A percentile compares a stretch with the other conserved stretches of the same genome.
Conservation (phyloP, 1,140 invertebrate species). For the Nebria ingens region DNA sequence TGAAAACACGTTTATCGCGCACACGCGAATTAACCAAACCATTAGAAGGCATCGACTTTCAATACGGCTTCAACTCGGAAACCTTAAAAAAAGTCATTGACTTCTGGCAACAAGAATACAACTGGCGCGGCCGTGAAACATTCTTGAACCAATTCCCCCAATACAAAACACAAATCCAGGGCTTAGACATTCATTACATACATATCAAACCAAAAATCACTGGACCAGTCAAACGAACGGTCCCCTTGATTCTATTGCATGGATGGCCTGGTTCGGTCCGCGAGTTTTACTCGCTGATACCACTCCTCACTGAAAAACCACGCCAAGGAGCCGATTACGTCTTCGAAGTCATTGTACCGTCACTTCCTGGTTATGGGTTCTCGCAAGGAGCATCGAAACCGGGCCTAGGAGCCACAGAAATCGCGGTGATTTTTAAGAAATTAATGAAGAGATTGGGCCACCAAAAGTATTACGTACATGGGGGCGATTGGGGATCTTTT, state of each 20-base stretch:
- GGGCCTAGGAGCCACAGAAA: slow-evolving; percentile 50
- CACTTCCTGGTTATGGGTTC: slow-evolving; percentile 75
- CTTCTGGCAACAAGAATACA: slow-evolving; percentile 46
- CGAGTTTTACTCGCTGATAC: slow-evolving; percentile 77
- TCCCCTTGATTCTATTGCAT: slow-evolving; percentile 67
- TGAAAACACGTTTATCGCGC: slow-evolving; percentile 46
- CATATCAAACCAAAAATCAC: slow-evolving; percentile 49
- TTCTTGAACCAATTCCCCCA: slow-evolving; percentile 61
- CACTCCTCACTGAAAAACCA: slow-evolving; percentile 47
- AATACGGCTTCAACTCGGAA: slow-evolving; percentile 67
- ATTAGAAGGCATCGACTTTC: slow-evolving; percentile 56
- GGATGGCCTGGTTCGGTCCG: slow-evolving; percentile 86
- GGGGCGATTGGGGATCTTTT: slow-evolving; percentile 71
- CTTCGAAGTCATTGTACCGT: slow-evolving; percentile 70
- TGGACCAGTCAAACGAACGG: slow-evolving; percentile 40
- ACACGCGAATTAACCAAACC: slow-evolving; percentile 44
- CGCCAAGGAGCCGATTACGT: slow-evolving; percentile 48
- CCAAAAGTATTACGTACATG: slow-evolving; percentile 69
- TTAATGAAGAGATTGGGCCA: slow-evolving; percentile 72
- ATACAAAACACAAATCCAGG: slow-evolving; percentile 61
- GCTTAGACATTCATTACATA: slow-evolving; percentile 64
- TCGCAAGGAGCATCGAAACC: slow-evolving; percentile 56
- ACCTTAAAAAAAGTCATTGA: slow-evolving; percentile 61
- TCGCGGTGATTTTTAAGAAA: slow-evolving; percentile 64
- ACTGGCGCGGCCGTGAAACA: slow-evolving; percentile 58